Conservation (phyloP, 2,797 vertebrate genomes). For the Sebastes matsubarae region DNA sequence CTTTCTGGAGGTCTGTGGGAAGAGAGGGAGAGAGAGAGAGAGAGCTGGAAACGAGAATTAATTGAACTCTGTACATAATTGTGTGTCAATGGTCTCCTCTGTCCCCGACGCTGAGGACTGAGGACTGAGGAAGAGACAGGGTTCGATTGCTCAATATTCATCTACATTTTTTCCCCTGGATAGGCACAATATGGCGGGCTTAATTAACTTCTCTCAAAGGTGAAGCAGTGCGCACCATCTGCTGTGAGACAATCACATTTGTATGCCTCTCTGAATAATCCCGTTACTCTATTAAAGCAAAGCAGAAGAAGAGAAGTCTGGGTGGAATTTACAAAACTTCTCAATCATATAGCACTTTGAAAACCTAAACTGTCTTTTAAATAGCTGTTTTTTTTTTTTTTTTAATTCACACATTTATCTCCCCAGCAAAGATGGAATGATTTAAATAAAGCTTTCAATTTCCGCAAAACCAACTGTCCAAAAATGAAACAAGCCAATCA, state of each 20-base stretch:
- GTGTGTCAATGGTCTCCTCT: slow-evolving; percentile 93
- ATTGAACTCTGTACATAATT: slow-evolving; percentile 95
- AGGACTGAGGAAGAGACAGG: slow-evolving; percentile 92
- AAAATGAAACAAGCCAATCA: not conserved
- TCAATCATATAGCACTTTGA: slow-evolving; percentile 75
- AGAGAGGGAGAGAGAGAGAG: slow-evolving; percentile 78
- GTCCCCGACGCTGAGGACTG: slow-evolving; percentile 88
- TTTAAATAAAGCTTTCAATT: not conserved
- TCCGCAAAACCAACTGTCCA: not conserved
- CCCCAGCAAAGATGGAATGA: not conserved
- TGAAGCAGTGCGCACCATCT: slow-evolving; percentile 99
- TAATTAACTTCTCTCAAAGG: slow-evolving; percentile 99
- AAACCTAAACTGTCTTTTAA: slow-evolving; percentile 30
- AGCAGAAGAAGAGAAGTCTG: slow-evolving; percentile 56
- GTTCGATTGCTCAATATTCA: slow-evolving; percentile 99
- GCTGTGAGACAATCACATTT: slow-evolving; percentile 98
- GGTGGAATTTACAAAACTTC: slow-evolving; percentile 80
- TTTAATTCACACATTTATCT: not conserved
- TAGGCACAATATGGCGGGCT: slow-evolving; percentile 98
- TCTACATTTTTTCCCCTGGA: slow-evolving; percentile 97
- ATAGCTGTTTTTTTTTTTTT: not conserved
- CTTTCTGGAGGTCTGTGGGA: slow-evolving; percentile 91
- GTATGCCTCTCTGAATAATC: slow-evolving; percentile 98
- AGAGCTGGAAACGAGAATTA: slow-evolving; percentile 88
- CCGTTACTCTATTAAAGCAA: slow-evolving; percentile 87